phyloP scores from a whole-genome alignment of 2,797 vertebrate genomes.

The Manis javanica region DNA sequence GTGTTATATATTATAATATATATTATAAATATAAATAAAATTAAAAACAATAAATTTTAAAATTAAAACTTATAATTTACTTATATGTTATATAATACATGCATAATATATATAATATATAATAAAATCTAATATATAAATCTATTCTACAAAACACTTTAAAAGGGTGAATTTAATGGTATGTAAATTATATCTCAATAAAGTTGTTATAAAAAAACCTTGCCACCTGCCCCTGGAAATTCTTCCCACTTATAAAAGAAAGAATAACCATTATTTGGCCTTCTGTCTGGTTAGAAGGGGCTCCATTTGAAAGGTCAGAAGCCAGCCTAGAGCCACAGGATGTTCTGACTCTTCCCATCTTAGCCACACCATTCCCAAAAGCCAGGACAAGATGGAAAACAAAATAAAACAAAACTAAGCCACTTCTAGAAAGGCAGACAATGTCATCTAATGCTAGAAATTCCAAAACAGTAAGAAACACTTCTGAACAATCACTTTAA shows the following conservation, averaged over 20 bases:
- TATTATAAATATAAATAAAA: too few relatives aligned
- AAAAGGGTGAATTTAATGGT: background rate
- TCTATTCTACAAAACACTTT: background rate
- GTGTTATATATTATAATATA: too few relatives aligned
- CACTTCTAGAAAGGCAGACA: background rate
- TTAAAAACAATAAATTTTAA: too few relatives aligned
- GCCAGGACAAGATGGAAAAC: background rate
- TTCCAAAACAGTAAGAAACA: conserved; percentile 20
- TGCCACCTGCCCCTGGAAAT: background rate
- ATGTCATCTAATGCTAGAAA: background rate
- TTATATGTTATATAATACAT: too few relatives aligned
- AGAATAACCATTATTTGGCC: background rate
- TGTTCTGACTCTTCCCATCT: background rate
- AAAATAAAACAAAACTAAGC: background rate
- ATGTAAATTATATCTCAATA: background rate
- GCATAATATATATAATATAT: too few relatives aligned
- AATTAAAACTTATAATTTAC: too few relatives aligned
- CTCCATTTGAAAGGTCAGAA: background rate
- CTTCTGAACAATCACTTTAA: background rate
- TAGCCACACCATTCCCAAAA: background rate
- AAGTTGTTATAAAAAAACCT: background rate
- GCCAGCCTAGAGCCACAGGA: background rate
- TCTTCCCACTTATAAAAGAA: background rate
- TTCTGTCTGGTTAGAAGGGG: background rate
- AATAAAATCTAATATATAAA: too few relatives aligned